Base-by-base conservation (phyloP, 2,888 invertebrate genomes). In the Mimachlamys varia region DNA sequence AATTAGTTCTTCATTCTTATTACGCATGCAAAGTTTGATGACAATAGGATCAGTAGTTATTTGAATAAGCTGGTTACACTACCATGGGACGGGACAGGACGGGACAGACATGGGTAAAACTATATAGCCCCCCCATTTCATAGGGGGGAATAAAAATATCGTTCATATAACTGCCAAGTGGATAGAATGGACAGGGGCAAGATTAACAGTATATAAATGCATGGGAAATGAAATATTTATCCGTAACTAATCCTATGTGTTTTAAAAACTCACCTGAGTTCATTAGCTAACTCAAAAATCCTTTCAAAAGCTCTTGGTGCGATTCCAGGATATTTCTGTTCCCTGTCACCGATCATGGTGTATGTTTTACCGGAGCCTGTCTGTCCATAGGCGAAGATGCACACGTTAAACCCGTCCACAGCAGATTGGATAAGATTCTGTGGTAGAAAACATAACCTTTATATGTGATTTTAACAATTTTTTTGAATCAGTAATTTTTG, bases 361-460 rank as follows among this genome's bases (percentile, higher is more conserved):
- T 97, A 97, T 0, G 97, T 97, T 94, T 97, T 97, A 87, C 97
- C 97, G 91, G 97, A 97, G 76, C 97, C 99, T 3, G 99, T 99
- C 97, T 99, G 99, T 0, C 99, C 99, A 97, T 99, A 99, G 15
- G 99, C 99, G 97, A 99, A 99, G 97, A 99, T 99, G 97, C 99
- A 99, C 92, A 99, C 99, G 97, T 99, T 99, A 97, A 99, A 99
- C 98, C 97, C 99, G 97, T 99, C 99, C 97, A 99, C 99, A 89
- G 99, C 99, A 97, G 97, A 97, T 93, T 97, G 97, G 76, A 97
- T 96, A 91, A 97, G 94, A 92, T 97, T 97, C 97, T 97, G 95
- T 27, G 93, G 91, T 89, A 89, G 49, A 87, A 88, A 89, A 89
- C 22, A 88, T 33, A n/a, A 58, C 3, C 4, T 58, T 3, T 7